A percentile compares a stretch with the other conserved stretches of the same genome.
Conservation (phyloP, 2,797 vertebrate species). For the Danio albolineatus region DNA sequence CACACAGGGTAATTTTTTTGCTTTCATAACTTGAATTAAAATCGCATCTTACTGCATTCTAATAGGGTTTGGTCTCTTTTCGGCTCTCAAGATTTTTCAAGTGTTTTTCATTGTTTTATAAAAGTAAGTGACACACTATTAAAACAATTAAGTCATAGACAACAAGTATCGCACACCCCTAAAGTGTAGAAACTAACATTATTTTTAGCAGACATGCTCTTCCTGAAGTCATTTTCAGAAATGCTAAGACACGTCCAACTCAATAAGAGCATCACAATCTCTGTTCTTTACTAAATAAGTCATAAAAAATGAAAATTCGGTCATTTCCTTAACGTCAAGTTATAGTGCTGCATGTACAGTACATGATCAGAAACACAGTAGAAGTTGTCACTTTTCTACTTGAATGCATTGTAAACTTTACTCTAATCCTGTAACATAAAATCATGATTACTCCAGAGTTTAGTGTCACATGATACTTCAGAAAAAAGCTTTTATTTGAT, state of each 20-base stretch:
- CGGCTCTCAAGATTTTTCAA: no score
- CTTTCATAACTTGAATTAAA: no score
- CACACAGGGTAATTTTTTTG: no score
- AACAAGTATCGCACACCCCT: no score
- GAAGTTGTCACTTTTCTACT: background rate
- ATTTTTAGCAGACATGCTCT: background rate
- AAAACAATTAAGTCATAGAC: no score
- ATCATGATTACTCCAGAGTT: background rate
- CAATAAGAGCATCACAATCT: background rate
- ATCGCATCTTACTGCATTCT: no score
- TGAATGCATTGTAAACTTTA: background rate
- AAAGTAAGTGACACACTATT: no score
- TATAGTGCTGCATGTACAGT: background rate
- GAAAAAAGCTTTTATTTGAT: conserved; percentile 2
- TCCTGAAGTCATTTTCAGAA: background rate
- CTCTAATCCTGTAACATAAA: background rate
- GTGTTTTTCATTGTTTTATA: no score
- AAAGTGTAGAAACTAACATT: background rate
- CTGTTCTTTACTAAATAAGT: background rate
- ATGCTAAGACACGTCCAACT: background rate
- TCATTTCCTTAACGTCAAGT: background rate
- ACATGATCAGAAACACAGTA: background rate
- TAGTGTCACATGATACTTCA: background rate
- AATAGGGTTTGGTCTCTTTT: no score
- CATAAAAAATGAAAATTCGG: background rate